Base-by-base conservation (phyloP, 2,888 invertebrate species). In the Orthosia gracilis region DNA sequence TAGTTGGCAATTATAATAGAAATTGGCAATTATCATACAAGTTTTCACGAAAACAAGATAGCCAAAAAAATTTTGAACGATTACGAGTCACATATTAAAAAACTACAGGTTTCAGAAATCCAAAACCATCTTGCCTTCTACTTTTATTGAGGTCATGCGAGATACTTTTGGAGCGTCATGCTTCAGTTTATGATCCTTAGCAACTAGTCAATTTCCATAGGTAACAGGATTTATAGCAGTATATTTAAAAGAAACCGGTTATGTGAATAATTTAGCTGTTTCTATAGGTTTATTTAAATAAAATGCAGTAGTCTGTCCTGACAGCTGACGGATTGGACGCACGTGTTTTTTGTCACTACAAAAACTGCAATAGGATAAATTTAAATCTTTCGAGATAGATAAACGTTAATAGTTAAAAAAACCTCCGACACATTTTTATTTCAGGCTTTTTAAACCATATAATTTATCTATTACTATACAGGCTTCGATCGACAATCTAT, bases 221-320 rank as follows among this genome's bases (percentile, higher is more conserved):
- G 3, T 13, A 54, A 58, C 26, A 47, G 4, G 7, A 57, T 55
- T 23, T 47, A 31, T 17, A 47, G 18, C 31, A 52, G 1, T 23
- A 13, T 18, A 40, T 13, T 52, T n/a, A 58, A 57, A 52, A 55
- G 40, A 17, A 68, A 61, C 70, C 55, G 12, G 70, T 69, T 62
- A 49, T 13, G 4, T 4, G 26, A 7, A 49, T 17, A 45, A 12
- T 55, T 68, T 61, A 13, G 7, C 17, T n/a, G 26, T 49, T 65
- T 65, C 52, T 26, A 23, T 55, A 26, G 57, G 15, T 57, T 59
- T 45, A 11, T 23, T 54, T 50, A 49, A 45, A 49, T n/a, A 45
- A 23, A 45, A 54, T 26, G 52, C 52, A 54, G 54, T 55, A 26
- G 76, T 11, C 15, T 23, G 1, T 18, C 7, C n/a, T 26, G 66